Evolutionary conservation across 2,888 invertebrate species (phyloP).

Genomic region (Herminia tarsipennalis): DNA sequence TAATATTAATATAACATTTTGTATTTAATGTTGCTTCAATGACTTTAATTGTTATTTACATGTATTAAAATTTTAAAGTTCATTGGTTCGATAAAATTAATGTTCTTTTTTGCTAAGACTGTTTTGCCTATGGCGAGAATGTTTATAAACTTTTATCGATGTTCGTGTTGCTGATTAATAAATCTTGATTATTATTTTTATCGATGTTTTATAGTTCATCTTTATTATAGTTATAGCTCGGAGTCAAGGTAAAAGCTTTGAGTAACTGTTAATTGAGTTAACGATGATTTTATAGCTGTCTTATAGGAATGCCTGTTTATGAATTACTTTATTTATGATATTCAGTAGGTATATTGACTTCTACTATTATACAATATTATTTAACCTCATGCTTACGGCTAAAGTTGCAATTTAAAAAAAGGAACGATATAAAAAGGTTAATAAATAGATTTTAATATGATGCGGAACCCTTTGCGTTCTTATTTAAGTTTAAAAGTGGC

Average conservation of each 20-base stretch:
- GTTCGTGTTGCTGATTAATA: conserved; percentile 10
- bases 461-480: too few species aligned
- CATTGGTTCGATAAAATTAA: conserved; percentile 24
- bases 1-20: too few species aligned
- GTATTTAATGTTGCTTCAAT: neutral
- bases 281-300: neutral
- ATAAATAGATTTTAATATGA: too few species aligned
- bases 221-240: conserved; percentile 4
- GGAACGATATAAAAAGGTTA: too few species aligned
- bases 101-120: conserved; percentile 15
- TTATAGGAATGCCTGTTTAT: neutral
- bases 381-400: too few species aligned
- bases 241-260: conserved; percentile 5
- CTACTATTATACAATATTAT: too few species aligned
- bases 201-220: conserved; percentile 10
- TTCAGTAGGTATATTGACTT: too few species aligned
- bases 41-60: neutral
- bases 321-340: neutral
- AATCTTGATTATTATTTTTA: conserved; percentile 4
- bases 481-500: too few species aligned
- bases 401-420: too few species aligned
- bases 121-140: conserved; percentile 27
- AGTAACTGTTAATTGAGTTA: conserved; percentile 1
- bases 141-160: conserved; percentile 30
- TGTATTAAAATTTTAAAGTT: conserved; percentile 11